phyloP scores from a whole-genome alignment of 2,797 vertebrate genomes.

The Pseudomugil gertrudae region DNA sequence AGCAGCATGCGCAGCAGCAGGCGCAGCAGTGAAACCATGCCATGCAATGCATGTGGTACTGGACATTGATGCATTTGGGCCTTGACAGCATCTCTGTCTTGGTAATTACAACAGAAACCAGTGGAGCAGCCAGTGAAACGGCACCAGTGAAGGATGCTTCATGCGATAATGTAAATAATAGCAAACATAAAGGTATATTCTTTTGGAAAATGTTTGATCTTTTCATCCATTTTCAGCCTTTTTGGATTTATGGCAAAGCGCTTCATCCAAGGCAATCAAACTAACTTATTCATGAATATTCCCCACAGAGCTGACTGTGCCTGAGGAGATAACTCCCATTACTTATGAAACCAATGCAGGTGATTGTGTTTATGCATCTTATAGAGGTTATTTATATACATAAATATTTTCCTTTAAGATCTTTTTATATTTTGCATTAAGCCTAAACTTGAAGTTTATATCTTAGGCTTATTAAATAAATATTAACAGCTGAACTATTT shows the following conservation, averaged over 20 bases:
- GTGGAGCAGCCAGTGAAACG: slow-evolving; percentile 59
- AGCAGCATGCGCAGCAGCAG: slow-evolving; percentile 49
- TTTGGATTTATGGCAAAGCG: neutral
- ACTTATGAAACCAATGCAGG: slow-evolving; percentile 46
- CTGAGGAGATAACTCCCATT: slow-evolving; percentile 14
- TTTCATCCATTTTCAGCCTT: neutral
- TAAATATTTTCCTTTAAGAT: too few relatives aligned
- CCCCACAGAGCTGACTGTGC: slow-evolving; percentile 42
- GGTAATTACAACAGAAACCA: slow-evolving; percentile 65
- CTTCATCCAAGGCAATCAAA: fast-evolving
- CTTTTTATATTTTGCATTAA: neutral
- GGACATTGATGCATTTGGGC: slow-evolving; percentile 36
- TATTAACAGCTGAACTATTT: slow-evolving; percentile 5
- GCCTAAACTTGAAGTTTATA: neutral
- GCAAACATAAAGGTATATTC: slow-evolving; percentile 69
- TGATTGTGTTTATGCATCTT: slow-evolving; percentile 20
- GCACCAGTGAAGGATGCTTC: slow-evolving; percentile 61
- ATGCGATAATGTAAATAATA: slow-evolving; percentile 71
- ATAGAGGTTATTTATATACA: neutral
- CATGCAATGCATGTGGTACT: slow-evolving; percentile 57
- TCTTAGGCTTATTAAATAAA: neutral
- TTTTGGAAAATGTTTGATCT: slow-evolving; percentile 11
- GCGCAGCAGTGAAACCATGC: slow-evolving; percentile 4
- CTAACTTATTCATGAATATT: slow-evolving; percentile 28
- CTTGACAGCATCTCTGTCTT: slow-evolving; percentile 57